These are phyloP conservation scores for Oxyura jamaicensis DNA, from an alignment of 2,113 vertebrate genomes.

Conservation along the genomic window DNA sequence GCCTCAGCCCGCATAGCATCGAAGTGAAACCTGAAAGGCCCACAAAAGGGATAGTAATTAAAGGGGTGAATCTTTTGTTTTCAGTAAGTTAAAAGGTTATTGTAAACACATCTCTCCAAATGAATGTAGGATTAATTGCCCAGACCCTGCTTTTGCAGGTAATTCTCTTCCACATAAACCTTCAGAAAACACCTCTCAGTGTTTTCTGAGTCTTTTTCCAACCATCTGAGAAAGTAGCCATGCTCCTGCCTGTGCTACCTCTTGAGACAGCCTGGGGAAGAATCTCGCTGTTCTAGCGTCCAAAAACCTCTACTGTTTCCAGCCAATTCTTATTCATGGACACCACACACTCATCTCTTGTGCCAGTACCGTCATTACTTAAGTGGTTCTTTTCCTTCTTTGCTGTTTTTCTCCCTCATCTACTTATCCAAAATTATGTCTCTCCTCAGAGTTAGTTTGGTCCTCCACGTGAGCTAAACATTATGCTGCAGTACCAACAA, in stretches of 20 bases:
- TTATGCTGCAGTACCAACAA: background rate
- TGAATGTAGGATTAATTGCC: background rate
- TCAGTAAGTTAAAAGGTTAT: background rate
- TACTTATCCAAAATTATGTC: background rate
- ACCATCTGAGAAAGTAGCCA: background rate
- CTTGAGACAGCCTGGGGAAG: background rate
- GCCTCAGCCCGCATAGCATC: conserved; percentile 80
- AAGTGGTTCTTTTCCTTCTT: background rate
- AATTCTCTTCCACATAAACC: background rate
- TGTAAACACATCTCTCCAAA: background rate
- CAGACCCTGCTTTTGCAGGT: background rate
- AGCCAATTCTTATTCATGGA: background rate
- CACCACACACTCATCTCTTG: background rate
- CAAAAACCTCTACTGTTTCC: background rate
- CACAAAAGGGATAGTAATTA: background rate
- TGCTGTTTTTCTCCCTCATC: background rate
- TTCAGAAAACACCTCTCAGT: too few species aligned
- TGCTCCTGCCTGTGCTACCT: background rate
- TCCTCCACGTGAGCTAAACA: too few species aligned
- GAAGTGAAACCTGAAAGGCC: conserved; percentile 82
- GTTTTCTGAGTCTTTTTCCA: background rate
- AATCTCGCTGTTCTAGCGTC: background rate
- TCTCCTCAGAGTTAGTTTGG: background rate
- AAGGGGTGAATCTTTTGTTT: background rate
- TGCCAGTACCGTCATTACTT: background rate